phyloP scores from a whole-genome alignment of 2,888 invertebrate genomes.

The Nemotelus nigrinus region DNA sequence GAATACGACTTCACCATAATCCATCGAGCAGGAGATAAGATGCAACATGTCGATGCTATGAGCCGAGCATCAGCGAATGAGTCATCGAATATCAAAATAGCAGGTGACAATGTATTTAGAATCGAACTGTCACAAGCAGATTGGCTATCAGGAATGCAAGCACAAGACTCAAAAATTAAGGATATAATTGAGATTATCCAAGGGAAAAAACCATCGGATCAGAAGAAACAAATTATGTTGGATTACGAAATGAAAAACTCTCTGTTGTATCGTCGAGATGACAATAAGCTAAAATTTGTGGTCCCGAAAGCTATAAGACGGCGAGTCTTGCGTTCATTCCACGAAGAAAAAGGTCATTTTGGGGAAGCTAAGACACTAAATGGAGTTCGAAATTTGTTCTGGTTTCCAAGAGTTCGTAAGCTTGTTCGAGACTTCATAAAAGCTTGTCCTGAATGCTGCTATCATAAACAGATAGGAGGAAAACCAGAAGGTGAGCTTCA shows the following conservation, averaged over 20 bases:
- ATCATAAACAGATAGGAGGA: too few relatives aligned
- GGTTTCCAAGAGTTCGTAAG: neutral
- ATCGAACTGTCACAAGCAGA: neutral
- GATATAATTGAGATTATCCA: neutral
- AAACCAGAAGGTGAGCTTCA: too few relatives aligned
- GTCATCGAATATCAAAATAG: too few relatives aligned
- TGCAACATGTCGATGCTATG: too few relatives aligned
- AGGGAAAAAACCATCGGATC: neutral
- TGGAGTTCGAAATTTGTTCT: neutral
- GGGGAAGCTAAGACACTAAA: neutral
- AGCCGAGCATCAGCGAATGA: too few relatives aligned
- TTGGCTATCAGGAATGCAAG: neutral
- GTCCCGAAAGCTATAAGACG: conserved; percentile 1
- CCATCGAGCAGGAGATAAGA: neutral
- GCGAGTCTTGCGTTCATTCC: neutral
- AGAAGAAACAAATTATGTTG: neutral
- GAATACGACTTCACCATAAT: neutral
- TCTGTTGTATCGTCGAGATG: neutral
- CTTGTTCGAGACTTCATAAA: neutral
- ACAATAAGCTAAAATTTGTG: neutral
- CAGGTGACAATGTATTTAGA: neutral
- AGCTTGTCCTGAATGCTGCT: too few relatives aligned
- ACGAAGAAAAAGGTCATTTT: neutral
- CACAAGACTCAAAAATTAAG: neutral
- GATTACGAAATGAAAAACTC: neutral